Evolutionary conservation across 1,140 invertebrate species (phyloP).

Genomic region (Brevipalpus yothersi): DNA sequence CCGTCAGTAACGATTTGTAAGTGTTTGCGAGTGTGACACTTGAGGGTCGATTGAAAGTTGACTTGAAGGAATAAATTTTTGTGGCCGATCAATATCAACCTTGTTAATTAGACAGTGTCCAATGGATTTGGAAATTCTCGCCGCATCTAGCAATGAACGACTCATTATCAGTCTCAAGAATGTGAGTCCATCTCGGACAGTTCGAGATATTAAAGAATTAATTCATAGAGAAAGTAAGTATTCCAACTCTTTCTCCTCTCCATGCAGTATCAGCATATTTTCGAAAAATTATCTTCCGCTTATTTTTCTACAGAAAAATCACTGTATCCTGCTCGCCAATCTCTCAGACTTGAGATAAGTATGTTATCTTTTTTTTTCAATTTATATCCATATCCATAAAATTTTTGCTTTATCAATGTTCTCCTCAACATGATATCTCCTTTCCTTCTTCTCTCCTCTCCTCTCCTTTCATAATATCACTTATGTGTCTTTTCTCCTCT

Average conservation of each 20-base stretch:
- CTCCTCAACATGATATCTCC: neutral
- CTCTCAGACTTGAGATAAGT: neutral
- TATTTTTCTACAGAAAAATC: neutral
- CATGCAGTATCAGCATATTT: neutral
- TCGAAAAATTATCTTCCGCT: neutral
- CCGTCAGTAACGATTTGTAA: too few relatives aligned
- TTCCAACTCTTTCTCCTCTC: neutral
- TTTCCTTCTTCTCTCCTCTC: neutral
- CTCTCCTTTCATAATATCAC: neutral
- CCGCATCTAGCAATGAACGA: neutral
- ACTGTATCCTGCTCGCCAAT: neutral
- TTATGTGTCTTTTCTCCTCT: slow-evolving; percentile 20
- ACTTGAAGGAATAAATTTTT: too few relatives aligned
- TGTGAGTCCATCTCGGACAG: neutral
- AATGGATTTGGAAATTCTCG: neutral
- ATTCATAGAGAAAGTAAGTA: neutral
- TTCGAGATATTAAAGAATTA: neutral
- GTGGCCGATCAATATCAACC: neutral
- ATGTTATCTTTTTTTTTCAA: slow-evolving; percentile 17
- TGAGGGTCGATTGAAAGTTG: too few relatives aligned
- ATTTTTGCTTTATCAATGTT: neutral
- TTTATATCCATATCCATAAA: slow-evolving; percentile 26
- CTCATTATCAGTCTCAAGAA: neutral
- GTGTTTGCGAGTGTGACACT: too few relatives aligned
- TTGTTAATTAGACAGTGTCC: neutral